Evolutionary conservation across 2,113 vertebrate genomes (phyloP), one percentile per base, ranked within the genome.

Genomic region (Rousettus leschenaultii): DNA sequence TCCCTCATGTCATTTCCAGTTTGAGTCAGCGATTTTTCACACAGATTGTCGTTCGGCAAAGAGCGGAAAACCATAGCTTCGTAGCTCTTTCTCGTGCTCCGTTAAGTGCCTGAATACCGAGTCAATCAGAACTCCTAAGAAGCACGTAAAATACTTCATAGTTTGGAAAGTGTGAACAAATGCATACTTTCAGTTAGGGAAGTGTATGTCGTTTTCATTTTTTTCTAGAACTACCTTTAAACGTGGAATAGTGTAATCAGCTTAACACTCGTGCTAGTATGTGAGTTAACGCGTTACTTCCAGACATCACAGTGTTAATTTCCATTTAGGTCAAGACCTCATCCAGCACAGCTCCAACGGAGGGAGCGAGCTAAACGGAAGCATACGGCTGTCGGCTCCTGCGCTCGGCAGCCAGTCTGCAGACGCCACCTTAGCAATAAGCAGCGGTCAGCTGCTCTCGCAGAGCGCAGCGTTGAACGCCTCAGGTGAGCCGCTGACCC

Each of bases 371-470:
- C 97, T 99, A 57, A 99, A 98, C 8, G 98, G 98, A 53, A 98
- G 98, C 79, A 98, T 99, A 80, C 97, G 99, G 77, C 93, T 99
- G 89, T 97, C 98, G 8, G 96, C 99, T 0, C 98, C 99, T 16
- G 26, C 97, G 43, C 98, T 99, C 85, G 98, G 30, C 43, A 98
- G 90, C 94, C 99, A 98, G 77, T 96, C 98, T 43, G 85, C 98
- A 73, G 98, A 97, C 40, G 98, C 99, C 87, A 99, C 99, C 2
- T 96, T 99, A 95, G 99, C 99, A 26, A 98, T 99, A 96, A 99
- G 98, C 97, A 99, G 98, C 0, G 99, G 99, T 86, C 99, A 99
- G 51, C 99, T 99, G 40, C 99, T 99, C 95, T 98, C 99, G 97
- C 99, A 99, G 96, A 98, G 98, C 71, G 80, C 98, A 55, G 90